These are phyloP conservation scores for Todiramphus saurophagus DNA, from an alignment of 2,113 vertebrate species.

Conservation along the genomic window DNA sequence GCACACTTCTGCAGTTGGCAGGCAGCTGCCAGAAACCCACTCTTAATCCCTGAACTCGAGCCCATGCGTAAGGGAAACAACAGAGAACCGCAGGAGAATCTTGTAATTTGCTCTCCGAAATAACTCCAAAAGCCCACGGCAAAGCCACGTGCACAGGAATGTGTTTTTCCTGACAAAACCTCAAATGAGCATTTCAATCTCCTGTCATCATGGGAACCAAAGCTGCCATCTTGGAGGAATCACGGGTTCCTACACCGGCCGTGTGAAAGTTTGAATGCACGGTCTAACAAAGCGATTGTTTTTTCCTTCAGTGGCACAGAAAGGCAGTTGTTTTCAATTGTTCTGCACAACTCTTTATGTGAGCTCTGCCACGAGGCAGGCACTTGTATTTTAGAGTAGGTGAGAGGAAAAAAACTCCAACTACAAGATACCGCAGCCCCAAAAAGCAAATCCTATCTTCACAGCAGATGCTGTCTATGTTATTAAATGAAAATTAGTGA, in stretches of 20 bases:
- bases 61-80: not conserved
- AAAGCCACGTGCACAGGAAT: not conserved
- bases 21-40: constrained; percentile 1
- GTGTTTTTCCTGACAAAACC: not conserved
- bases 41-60: not conserved
- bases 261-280: fast-evolving
- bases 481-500: not conserved
- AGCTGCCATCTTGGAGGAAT: not conserved
- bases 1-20: not conserved
- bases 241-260: not conserved
- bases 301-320: not conserved
- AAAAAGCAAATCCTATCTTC: not conserved
- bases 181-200: not conserved
- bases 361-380: not conserved
- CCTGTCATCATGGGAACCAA: not conserved
- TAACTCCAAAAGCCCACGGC: not conserved
- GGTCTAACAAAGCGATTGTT: not conserved
- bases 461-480: not conserved
- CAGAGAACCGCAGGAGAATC: not conserved
- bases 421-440: not conserved
- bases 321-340: not conserved
- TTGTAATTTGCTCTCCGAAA: constrained; percentile 19
- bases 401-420: not conserved
- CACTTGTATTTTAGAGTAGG: not conserved
- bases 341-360: not conserved